phyloP scores from a whole-genome alignment of 2,113 vertebrate species.

The Catharus minimus region DNA sequence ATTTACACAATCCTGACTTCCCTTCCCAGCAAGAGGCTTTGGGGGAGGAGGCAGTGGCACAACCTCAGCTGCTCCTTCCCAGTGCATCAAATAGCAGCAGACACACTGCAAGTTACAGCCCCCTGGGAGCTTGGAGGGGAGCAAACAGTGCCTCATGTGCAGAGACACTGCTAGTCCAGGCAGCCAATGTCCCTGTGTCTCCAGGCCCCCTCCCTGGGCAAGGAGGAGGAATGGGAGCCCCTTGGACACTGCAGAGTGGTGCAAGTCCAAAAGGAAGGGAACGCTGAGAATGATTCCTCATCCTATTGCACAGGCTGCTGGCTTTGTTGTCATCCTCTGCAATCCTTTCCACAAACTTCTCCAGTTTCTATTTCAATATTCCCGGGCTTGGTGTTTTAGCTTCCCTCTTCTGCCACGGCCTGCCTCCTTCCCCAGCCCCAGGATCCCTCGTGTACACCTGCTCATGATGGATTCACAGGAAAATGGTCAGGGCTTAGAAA shows the following conservation, averaged over 20 bases:
- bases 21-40: neutral
- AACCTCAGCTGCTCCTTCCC: neutral
- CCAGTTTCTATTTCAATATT: neutral
- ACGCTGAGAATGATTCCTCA: neutral
- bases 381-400: neutral
- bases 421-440: neutral
- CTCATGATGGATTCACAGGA: neutral
- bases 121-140: neutral
- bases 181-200: fast-evolving
- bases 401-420: neutral
- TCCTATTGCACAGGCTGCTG: neutral
- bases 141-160: neutral
- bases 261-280: neutral
- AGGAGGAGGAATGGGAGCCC: neutral
- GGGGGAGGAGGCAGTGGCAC: neutral
- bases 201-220: neutral
- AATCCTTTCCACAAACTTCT: neutral
- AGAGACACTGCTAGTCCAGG: neutral
- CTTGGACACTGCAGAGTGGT: fast-evolving
- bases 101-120: neutral
- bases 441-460: neutral
- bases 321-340: neutral
- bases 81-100: neutral
- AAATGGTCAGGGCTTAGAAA: neutral
- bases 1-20: neutral